Evolutionary conservation across 2,797 vertebrate genomes (phyloP).

Genomic region (Dendrocincla fuliginosa): DNA sequence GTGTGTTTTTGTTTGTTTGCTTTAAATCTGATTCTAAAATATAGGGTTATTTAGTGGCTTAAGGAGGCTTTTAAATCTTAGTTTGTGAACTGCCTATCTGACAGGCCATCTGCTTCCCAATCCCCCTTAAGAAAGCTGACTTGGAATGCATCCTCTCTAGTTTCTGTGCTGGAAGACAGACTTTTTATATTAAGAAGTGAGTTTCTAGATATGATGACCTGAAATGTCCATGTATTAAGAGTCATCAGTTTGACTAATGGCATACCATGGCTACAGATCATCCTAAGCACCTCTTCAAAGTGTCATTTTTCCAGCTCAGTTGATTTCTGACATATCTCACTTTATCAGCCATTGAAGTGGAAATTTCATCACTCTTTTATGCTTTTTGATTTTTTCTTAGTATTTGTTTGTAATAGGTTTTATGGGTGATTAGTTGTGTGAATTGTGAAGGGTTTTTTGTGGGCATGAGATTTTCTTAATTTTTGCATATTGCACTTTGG

Average conservation of each 20-base stretch:
- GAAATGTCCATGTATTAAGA: constrained; percentile 69
- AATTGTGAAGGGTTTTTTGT: constrained; percentile 61
- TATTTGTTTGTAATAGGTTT: constrained; percentile 86
- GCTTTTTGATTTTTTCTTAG: constrained; percentile 80
- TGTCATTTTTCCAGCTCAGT: constrained; percentile 85
- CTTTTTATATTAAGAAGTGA: constrained; percentile 68
- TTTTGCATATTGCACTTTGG: constrained; percentile 3
- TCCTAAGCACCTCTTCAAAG: constrained; percentile 75
- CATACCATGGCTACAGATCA: constrained; percentile 77
- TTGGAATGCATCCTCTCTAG: constrained; percentile 1
- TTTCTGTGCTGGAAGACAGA: constrained; percentile 61
- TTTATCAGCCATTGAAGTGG: constrained; percentile 79
- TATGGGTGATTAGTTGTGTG: constrained; percentile 86
- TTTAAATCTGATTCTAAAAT: constrained; percentile 31
- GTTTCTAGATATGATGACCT: constrained; percentile 70
- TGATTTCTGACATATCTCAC: constrained; percentile 82
- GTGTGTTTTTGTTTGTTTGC: not conserved
- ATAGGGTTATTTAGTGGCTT: not conserved
- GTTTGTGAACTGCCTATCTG: constrained; percentile 11
- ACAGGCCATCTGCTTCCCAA: constrained; percentile 42
- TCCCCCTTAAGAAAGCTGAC: not conserved
- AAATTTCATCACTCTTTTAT: constrained; percentile 79
- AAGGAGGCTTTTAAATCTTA: not conserved
- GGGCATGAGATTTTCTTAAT: constrained; percentile 60
- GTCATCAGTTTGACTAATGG: constrained; percentile 78